Evolutionary conservation across 1,140 invertebrate species (phyloP).

Genomic region (Drepana arcuata): DNA sequence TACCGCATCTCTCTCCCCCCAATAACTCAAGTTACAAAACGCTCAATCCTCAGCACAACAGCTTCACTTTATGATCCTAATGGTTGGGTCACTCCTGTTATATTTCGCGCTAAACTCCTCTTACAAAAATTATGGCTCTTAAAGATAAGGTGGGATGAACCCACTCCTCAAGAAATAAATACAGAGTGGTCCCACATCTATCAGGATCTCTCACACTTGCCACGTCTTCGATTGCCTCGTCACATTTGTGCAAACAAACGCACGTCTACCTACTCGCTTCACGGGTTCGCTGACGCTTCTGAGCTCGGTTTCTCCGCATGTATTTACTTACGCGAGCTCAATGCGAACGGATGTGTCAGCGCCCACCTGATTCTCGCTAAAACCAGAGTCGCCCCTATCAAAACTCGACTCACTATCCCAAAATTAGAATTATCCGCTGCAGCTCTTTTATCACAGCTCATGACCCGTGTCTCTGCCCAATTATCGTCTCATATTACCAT

Average conservation of each 20-base stretch:
- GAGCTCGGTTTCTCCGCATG: conserved; percentile 6
- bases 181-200: conserved; percentile 5
- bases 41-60: conserved; percentile 9
- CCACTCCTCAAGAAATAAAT: background rate
- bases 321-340: conserved; percentile 6
- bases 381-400: conserved; percentile 9
- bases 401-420: conserved; percentile 8
- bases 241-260: conserved; percentile 7
- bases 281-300: conserved; percentile 9
- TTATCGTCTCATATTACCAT: background rate
- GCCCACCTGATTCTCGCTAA: conserved; percentile 6
- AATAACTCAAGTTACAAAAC: conserved; percentile 3
- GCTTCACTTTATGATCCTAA: conserved; percentile 14
- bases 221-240: conserved; percentile 3
- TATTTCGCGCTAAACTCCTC: conserved; percentile 5
- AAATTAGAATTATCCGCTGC: conserved; percentile 9
- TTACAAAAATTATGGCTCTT: conserved; percentile 8
- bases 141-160: conserved; percentile 7
- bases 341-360: conserved; percentile 2
- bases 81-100: conserved; percentile 12
- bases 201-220: conserved; percentile 2
- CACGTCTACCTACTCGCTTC: conserved; percentile 6
- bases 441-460: conserved; percentile 5
- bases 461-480: background rate
- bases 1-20: background rate